phyloP scores from a whole-genome alignment of 2,888 invertebrate genomes.

The Apamea anceps region DNA sequence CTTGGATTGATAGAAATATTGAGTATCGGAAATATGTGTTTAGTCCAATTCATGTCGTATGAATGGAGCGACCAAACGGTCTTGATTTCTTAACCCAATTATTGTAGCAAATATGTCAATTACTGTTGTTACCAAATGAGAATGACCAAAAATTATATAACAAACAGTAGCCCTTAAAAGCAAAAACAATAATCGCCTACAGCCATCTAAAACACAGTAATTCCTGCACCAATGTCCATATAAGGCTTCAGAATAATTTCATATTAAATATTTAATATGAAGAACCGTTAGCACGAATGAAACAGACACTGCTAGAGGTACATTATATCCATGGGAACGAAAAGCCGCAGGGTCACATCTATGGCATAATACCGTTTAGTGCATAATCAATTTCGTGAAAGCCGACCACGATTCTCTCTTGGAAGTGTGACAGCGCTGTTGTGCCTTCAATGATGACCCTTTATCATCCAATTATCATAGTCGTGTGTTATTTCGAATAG shows the following conservation, averaged over 20 bases:
- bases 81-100: not conserved
- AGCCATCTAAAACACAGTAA: not conserved
- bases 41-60: not conserved
- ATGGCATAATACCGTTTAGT: slow-evolving; percentile 47
- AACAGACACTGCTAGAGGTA: slow-evolving; percentile 15
- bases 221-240: not conserved
- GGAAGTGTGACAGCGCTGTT: slow-evolving; percentile 43
- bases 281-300: slow-evolving; percentile 45
- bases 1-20: not conserved
- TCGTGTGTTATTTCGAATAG: slow-evolving; percentile 35
- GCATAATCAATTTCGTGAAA: slow-evolving; percentile 62
- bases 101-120: not conserved
- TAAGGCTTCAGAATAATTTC: slow-evolving; percentile 20
- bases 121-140: not conserved
- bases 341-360: slow-evolving; percentile 56
- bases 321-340: slow-evolving; percentile 50
- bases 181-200: not conserved
- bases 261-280: slow-evolving; percentile 33
- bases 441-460: slow-evolving; percentile 37
- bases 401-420: slow-evolving; percentile 52
- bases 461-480: slow-evolving; percentile 53
- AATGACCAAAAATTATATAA: not conserved
- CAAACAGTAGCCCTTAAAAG: not conserved
- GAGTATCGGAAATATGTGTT: not conserved
- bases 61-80: not conserved